Evolutionary conservation across 2,888 invertebrate genomes (phyloP).

Genomic region (Diarsia mendica): DNA sequence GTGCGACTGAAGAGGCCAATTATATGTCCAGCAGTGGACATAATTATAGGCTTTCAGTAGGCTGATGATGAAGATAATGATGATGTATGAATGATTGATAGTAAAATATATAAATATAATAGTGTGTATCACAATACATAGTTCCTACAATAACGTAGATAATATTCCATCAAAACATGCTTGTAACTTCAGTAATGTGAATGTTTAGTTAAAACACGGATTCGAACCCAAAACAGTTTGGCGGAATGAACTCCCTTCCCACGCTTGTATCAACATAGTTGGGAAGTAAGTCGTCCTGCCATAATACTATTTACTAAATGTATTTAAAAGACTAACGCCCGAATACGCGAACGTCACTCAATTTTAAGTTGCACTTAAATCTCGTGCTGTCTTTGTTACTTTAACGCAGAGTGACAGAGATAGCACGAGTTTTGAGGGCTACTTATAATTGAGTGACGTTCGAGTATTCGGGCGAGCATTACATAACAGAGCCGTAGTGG

Average conservation of each 20-base stretch:
- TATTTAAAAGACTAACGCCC: too few relatives aligned
- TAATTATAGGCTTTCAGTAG: background rate
- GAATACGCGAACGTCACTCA: too few relatives aligned
- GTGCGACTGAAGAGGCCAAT: background rate
- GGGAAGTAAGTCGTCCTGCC: constrained; percentile 7
- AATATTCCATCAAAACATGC: background rate
- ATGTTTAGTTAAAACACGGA: constrained; percentile 40
- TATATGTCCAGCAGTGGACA: background rate
- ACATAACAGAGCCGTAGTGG: background rate
- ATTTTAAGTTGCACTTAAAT: too few relatives aligned
- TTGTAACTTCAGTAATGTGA: constrained; percentile 15
- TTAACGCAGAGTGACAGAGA: too few relatives aligned
- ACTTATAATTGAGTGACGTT: too few relatives aligned
- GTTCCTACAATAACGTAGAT: background rate
- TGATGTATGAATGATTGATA: background rate
- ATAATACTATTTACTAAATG: background rate
- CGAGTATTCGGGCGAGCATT: too few relatives aligned
- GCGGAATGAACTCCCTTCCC: constrained; percentile 26
- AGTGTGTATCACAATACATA: background rate
- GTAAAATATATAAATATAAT: background rate
- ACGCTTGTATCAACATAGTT: constrained; percentile 28
- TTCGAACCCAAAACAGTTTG: constrained; percentile 41
- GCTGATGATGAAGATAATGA: background rate
- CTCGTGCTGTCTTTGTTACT: too few relatives aligned
- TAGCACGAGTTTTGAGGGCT: too few relatives aligned